Base-by-base conservation (phyloP, 2,888 invertebrate species). In the Dermolepida albohirtum region DNA sequence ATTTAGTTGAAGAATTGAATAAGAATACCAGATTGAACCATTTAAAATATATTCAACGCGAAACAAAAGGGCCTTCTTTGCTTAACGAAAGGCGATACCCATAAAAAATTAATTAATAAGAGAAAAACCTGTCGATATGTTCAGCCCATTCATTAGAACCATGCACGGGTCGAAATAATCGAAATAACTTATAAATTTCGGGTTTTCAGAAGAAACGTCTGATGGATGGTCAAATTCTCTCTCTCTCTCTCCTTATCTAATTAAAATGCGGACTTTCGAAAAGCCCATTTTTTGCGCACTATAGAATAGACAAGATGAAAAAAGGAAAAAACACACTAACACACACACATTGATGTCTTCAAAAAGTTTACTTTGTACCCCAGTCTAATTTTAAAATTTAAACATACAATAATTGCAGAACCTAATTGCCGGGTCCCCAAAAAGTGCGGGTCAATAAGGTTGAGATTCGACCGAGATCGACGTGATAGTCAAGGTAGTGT, bases 321-420 rank as follows among this genome's bases (percentile, higher is more conserved):
- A 16, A 41, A 22, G 22, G 43, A 55, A 41, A 55, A 43, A 11
- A 41, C 59, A 59, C 27, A n/a, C n/a, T n/a, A n/a, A n/a, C n/a
- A 54, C 39, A n/a, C 12, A 51, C 41, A 66, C 68, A 22, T 22
- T 43, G 64, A 63, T 55, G 43, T 51, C 66, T 67, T 64, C 51
- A 70, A 75, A 75, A 77, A 77, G 77, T 76, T 77, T 78, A 78
- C 78, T 77, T 79, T 78, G 79, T 78, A 75, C 77, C 78, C 75
- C 73, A 75, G 76, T 74, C 78, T 76, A 79, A 78, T 80, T 80
- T 78, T 73, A 73, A 76, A 76, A 79, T 77, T 78, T 78, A 79
- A 80, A 78, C 78, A 79, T 75, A 79, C 77, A 80, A 80, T 81
- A 81, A 81, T 81, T 81, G 79, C 78, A 74, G 76, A 74, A 75